Conservation (phyloP, 2,113 vertebrate genomes). For the Cyprinodon variegatus region DNA sequence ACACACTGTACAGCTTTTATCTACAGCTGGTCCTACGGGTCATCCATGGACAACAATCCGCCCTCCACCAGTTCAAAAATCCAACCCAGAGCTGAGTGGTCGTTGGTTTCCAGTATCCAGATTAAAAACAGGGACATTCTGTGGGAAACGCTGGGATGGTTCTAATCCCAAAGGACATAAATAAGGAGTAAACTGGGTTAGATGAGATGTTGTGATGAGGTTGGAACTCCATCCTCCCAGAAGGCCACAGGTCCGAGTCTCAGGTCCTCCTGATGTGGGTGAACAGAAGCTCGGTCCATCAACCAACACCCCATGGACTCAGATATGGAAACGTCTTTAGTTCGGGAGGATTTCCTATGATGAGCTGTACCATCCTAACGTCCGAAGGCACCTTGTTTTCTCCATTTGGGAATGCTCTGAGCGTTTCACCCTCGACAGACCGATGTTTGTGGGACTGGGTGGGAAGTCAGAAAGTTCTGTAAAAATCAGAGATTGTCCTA, state of each 20-base stretch:
- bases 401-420: constrained; percentile 16
- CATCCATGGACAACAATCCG: constrained; percentile 35
- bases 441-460: constrained; percentile 7
- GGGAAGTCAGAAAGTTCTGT: constrained; percentile 21
- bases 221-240: constrained; percentile 18
- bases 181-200: constrained; percentile 33
- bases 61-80: constrained; percentile 33
- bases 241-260: constrained; percentile 31
- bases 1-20: constrained; percentile 69
- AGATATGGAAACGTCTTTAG: constrained; percentile 24
- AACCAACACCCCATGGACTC: constrained; percentile 11
- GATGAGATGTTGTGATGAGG: not conserved
- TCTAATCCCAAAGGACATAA: constrained; percentile 43
- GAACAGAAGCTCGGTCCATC: constrained; percentile 20
- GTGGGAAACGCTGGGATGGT: not conserved
- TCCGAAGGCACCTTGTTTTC: constrained; percentile 56
- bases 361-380: constrained; percentile 26
- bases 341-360: not conserved
- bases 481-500: not conserved
- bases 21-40: constrained; percentile 57
- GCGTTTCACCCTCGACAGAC: not conserved
- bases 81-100: constrained; percentile 29
- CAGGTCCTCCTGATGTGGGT: constrained; percentile 7
- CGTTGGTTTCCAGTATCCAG: constrained; percentile 14
- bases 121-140: not conserved